phyloP scores from a whole-genome alignment of 2,797 vertebrate species.

The Cyclura pinguis region DNA sequence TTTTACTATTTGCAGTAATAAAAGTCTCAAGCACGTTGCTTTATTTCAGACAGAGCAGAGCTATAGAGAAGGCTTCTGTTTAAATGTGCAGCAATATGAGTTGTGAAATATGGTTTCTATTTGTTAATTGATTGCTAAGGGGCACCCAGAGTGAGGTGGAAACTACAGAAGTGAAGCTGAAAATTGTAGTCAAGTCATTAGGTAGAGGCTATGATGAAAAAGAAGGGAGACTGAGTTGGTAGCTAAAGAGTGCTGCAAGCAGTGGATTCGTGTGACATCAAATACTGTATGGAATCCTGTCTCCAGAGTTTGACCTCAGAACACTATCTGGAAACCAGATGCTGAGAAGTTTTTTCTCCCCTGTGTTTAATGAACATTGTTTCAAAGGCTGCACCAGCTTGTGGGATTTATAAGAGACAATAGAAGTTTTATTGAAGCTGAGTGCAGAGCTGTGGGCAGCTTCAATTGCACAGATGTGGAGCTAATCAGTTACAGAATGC shows the following conservation, averaged over 20 bases:
- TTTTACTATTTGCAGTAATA: background rate
- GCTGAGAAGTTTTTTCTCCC: background rate
- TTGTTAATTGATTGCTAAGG: background rate
- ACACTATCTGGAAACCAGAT: background rate
- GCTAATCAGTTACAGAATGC: background rate
- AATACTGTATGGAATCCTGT: background rate
- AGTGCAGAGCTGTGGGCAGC: background rate
- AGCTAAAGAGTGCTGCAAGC: background rate
- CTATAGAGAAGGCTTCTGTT: background rate
- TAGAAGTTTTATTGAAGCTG: background rate
- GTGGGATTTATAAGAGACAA: background rate
- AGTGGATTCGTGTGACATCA: conserved; percentile 3
- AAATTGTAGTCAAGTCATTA: too few relatives aligned
- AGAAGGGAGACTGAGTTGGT: background rate
- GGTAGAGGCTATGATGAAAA: background rate
- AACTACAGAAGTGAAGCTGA: background rate
- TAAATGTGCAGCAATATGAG: background rate
- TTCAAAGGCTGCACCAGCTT: background rate
- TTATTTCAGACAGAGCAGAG: background rate
- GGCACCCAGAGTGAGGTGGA: background rate
- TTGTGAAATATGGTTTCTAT: background rate
- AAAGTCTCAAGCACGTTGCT: background rate
- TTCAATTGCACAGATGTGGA: background rate
- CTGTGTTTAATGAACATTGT: background rate
- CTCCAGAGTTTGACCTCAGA: background rate